Conservation (phyloP, 2,113 vertebrate species). For the Platysternon megacephalum region DNA sequence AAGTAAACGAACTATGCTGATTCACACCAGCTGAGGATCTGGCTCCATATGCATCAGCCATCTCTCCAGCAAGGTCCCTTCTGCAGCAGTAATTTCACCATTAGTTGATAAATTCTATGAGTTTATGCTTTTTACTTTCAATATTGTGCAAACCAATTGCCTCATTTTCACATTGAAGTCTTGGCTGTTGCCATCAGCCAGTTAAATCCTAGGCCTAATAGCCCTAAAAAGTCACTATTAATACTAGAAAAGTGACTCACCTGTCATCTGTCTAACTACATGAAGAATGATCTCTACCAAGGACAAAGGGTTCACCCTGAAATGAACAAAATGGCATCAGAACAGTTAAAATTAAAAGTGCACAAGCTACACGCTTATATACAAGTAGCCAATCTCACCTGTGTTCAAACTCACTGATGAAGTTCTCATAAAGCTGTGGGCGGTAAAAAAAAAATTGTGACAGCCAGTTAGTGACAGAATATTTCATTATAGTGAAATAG, state of each 20-base stretch:
- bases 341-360: fast-evolving
- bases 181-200: background rate
- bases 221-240: fast-evolving
- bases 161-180: fast-evolving
- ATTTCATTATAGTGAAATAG: fast-evolving
- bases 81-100: fast-evolving
- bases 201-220: fast-evolving
- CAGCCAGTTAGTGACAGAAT: background rate
- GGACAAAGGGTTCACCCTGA: constrained; percentile 96
- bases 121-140: fast-evolving
- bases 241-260: constrained; percentile 61
- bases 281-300: constrained; percentile 96
- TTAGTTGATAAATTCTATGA: fast-evolving
- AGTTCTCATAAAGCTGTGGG: constrained; percentile 95
- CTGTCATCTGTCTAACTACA: constrained; percentile 93
- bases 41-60: background rate
- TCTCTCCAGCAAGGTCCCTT: background rate
- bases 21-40: background rate
- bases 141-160: fast-evolving
- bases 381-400: constrained; percentile 79
- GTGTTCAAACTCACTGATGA: constrained; percentile 98
- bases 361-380: background rate
- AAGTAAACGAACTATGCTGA: background rate
- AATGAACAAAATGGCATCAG: background rate
- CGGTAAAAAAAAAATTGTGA: background rate